These are phyloP conservation scores for Phoenoteleia sp. DNA, from an alignment of 2,888 invertebrate species.

Conservation along the genomic window DNA sequence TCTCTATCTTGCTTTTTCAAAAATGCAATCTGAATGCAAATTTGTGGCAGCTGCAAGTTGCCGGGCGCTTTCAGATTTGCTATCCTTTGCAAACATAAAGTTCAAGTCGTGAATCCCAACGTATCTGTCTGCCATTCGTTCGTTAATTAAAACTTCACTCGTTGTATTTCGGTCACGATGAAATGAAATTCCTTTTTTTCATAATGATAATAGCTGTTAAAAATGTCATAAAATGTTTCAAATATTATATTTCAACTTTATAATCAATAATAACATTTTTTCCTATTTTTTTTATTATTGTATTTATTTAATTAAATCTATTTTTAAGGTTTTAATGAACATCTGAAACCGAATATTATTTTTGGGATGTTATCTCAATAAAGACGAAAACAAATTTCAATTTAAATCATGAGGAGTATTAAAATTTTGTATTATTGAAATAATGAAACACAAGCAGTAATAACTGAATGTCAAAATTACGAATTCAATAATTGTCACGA, in stretches of 20 bases:
- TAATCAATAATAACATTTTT: slow-evolving; percentile 42
- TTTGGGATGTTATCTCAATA: neutral
- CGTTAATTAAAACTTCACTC: slow-evolving; percentile 85
- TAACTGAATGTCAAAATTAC: slow-evolving; percentile 43
- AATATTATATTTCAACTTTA: slow-evolving; percentile 40
- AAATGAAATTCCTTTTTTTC: slow-evolving; percentile 80
- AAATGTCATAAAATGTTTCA: slow-evolving; percentile 57
- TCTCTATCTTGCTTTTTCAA: slow-evolving; percentile 68
- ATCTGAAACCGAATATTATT: slow-evolving; percentile 9
- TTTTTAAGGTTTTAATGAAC: slow-evolving; percentile 41
- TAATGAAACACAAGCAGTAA: neutral
- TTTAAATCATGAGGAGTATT: neutral
- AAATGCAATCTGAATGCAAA: slow-evolving; percentile 85
- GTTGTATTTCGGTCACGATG: slow-evolving; percentile 77
- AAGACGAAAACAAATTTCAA: slow-evolving; percentile 26
- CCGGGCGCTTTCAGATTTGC: slow-evolving; percentile 80
- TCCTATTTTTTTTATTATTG: neutral
- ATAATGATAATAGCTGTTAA: slow-evolving; percentile 50
- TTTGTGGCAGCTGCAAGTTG: slow-evolving; percentile 83
- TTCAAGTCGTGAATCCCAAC: slow-evolving; percentile 75
- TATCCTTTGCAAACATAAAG: slow-evolving; percentile 75
- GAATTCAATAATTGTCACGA: slow-evolving; percentile 33
- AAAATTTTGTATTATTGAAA: slow-evolving; percentile 15
- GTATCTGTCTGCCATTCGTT: slow-evolving; percentile 80
- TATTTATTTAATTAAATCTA: slow-evolving; percentile 16